Percentiles rank a stretch among this genome's conserved stretches.
phyloP scores from a whole-genome alignment of 1,140 invertebrate genomes.

The Venturia canescens region DNA sequence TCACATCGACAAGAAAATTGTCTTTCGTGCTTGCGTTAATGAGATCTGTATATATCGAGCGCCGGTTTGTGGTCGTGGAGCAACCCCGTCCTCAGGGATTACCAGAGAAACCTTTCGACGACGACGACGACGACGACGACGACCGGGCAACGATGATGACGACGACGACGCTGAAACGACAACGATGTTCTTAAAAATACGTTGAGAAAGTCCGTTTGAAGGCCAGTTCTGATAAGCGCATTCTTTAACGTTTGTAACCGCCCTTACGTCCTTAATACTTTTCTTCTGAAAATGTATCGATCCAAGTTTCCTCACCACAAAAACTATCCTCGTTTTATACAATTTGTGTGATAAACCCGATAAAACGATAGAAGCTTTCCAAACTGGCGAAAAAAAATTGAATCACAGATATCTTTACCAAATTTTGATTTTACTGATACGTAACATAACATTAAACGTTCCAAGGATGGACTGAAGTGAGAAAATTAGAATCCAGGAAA shows the following conservation, averaged over 20 bases:
- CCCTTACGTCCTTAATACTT: neutral
- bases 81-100: conserved; percentile 48
- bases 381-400: no score
- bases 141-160: conserved; percentile 27
- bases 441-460: no score
- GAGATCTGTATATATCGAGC: conserved; percentile 42
- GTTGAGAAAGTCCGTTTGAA: conserved; percentile 24
- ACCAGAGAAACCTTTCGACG: conserved; percentile 53
- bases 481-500: no score
- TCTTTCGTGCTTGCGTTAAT: conserved; percentile 43
- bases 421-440: no score
- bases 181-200: conserved; percentile 20
- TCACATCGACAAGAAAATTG: conserved; percentile 37
- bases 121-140: conserved; percentile 32
- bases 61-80: conserved; percentile 33
- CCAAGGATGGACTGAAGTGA: no score
- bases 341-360: no score
- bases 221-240: neutral
- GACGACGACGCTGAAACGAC: conserved; percentile 31
- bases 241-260: neutral
- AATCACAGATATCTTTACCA: no score
- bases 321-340: no score
- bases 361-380: no score
- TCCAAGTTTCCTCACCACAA: no score
- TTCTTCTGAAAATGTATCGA: neutral